These are phyloP conservation scores for Prunella himalayana DNA, from an alignment of 2,113 vertebrate species.

Conservation along the genomic window DNA sequence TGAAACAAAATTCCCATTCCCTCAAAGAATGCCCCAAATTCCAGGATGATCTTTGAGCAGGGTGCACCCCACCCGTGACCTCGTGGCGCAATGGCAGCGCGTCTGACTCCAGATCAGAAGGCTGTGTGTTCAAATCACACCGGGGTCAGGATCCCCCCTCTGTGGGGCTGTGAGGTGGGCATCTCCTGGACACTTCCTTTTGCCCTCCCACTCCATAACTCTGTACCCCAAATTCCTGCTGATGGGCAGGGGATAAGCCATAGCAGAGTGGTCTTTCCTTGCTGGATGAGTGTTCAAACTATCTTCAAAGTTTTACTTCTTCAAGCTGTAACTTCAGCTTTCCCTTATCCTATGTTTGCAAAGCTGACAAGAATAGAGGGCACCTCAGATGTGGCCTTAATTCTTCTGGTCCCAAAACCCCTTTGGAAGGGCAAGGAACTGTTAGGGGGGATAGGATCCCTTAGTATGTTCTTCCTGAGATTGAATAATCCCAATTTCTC, in stretches of 20 bases:
- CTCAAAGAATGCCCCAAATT: background rate
- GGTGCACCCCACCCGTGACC: rapidly evolving
- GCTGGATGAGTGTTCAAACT: background rate
- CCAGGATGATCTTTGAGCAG: rapidly evolving
- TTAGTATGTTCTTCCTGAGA: background rate
- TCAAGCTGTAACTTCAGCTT: background rate
- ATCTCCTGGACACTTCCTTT: rapidly evolving
- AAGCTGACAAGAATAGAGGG: background rate
- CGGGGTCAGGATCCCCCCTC: background rate
- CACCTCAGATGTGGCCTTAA: rapidly evolving
- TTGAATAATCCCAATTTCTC: background rate
- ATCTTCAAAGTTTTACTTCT: no score
- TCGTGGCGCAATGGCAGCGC: constrained; percentile 51
- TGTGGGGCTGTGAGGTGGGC: rapidly evolving
- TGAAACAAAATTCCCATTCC: background rate
- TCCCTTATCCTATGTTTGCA: rapidly evolving
- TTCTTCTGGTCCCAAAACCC: rapidly evolving
- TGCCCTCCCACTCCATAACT: background rate
- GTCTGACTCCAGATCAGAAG: constrained; percentile 66
- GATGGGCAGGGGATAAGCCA: background rate
- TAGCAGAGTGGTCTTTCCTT: background rate
- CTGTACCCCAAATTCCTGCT: background rate
- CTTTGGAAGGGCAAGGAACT: background rate
- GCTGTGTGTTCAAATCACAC: constrained; percentile 64
- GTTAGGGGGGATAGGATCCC: background rate